Base-by-base conservation (phyloP, 2,888 invertebrate genomes). In the Isoperla grammatica region DNA sequence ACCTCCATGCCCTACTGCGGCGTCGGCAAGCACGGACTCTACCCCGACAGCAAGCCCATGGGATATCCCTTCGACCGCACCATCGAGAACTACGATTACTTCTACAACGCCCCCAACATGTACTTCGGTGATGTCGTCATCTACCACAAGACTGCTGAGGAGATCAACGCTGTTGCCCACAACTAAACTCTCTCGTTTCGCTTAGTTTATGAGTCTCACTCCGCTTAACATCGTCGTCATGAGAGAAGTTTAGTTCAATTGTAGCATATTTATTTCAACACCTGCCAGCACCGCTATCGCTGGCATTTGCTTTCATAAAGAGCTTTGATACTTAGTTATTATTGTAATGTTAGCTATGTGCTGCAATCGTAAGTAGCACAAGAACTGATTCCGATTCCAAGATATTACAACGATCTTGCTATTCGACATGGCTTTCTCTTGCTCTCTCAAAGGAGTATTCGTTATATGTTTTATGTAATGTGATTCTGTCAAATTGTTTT, bases 21-120 rank as follows among this genome's bases (percentile, higher is more conserved):
- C 56, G 64, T 67, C 49, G 60, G 59, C 57, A 64, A 65, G 56
- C 67, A 67, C 60, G 76, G 60, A 73, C 78, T 66, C 45, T 77
- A 66, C 39, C 64, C 78, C 15, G 83, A 82, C 67, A 76, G 75
- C 67, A 78, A 78, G 63, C 76, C 82, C 22, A 72, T 80, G 65
- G 80, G 81, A 56, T 84, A 75, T 73, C 83, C 83, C 29, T 76
- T 83, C 62, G 82, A 83, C 71, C 77, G 82, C 61, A 80, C 79
- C 13, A 72, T 78, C 61, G 69, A 75, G 56, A 45, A 46, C 49
- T 72, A 70, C 15, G 57, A 59, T 66, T 63, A 63, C 15, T 62
- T 63, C 63, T 70, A 74, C 49, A 37, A 15, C 29, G 29, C 29
- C 39, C 80, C 81, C 23, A 84, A 85, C 73, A 79, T 81, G 76